Conservation (phyloP, 2,797 vertebrate genomes). For the Poecilia velifera region DNA sequence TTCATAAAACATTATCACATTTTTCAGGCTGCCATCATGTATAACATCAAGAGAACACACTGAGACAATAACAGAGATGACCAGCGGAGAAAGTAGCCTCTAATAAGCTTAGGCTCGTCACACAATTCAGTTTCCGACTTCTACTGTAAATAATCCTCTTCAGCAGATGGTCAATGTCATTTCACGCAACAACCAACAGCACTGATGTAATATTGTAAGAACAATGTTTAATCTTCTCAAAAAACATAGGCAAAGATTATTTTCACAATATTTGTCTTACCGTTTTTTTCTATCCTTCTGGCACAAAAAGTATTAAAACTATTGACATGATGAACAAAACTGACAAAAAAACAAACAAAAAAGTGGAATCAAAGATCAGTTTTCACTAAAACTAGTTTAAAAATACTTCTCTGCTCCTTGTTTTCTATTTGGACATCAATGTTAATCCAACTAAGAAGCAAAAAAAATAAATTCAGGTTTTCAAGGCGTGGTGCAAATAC, state of each 20-base stretch:
- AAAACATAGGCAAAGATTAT: neutral
- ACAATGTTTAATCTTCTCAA: neutral
- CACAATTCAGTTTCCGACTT: conserved; percentile 31
- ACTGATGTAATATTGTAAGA: neutral
- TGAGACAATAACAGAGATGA: conserved; percentile 32
- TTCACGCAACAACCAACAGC: conserved; percentile 17
- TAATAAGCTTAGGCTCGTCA: conserved; percentile 63
- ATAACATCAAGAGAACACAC: conserved; percentile 1
- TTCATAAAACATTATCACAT: neutral
- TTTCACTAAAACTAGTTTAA: neutral
- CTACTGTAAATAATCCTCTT: conserved; percentile 44
- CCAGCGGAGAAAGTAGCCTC: conserved; percentile 61
- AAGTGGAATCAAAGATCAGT: neutral
- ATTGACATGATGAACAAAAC: neutral
- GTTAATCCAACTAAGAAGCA: conserved; percentile 32
- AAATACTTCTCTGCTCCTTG: neutral
- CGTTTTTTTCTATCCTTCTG: neutral
- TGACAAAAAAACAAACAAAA: neutral
- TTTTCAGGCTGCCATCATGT: neutral
- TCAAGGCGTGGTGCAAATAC: neutral
- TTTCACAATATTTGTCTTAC: neutral
- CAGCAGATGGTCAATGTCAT: conserved; percentile 36
- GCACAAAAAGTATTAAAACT: neutral
- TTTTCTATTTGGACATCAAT: conserved; percentile 13
- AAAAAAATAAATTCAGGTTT: neutral